Base-by-base conservation (phyloP, 1,140 invertebrate genomes). In the Calephelis nemesis region DNA sequence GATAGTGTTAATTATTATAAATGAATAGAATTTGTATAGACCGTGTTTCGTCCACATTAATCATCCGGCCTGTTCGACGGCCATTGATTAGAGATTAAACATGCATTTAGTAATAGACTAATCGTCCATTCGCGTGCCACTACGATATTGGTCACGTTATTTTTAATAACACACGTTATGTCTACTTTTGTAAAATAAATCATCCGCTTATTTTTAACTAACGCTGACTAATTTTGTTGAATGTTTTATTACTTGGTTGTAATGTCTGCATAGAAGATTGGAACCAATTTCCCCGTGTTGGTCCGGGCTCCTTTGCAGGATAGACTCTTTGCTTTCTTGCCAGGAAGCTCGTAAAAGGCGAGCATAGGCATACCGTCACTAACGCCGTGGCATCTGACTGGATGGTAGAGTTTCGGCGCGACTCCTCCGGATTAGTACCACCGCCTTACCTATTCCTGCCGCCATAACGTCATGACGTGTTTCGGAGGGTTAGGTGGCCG, bases 51-150 rank as follows among this genome's bases (percentile, higher is more conserved):
- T 52, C 62, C 65, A 67, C 73, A 85, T 83, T 77, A 84, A 84
- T 86, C 84, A 83, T 76, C 72, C 63, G 54, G 58, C 75, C 76
- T 77, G 79, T 84, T 83, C 79, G 77, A 76, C 74, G 76, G 72
- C 74, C 74, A 83, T 85, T 79, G 82, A 84, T 85, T 84, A 78
- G 73, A 76, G 74, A 79, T 87, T 84, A 82, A 85, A 81, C 79
- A 81, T 81, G 76, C 81, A 79, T 84, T 87, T 79, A 82, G 82
- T 82, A 81, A 82, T 77, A 68, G 69, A 75, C 79, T 87, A 87
- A 85, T 87, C 76, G 83, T 76, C 72, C 71, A 49, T 77, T 87
- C 73, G 85, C 85, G 85, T 87, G 85, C 63, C 75, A 64, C 64
- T 74, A 71, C 72, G 71, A 80, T 77, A 76, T 75, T 73, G 64